These are phyloP conservation scores for Nylanderia fulva DNA, from an alignment of 1,140 invertebrate genomes.

Conservation along the genomic window DNA sequence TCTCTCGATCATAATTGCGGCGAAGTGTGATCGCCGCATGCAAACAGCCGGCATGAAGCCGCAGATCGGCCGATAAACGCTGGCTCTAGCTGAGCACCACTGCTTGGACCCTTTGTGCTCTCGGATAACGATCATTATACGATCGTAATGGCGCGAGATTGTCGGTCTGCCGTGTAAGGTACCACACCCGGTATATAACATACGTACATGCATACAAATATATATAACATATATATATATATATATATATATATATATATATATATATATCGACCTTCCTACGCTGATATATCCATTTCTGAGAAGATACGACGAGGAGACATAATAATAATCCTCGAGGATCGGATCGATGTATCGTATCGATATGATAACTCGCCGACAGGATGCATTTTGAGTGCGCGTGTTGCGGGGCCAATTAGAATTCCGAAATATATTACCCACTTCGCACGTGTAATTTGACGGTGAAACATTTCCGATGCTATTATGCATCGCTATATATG, in stretches of 20 bases:
- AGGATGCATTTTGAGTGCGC: slow-evolving; percentile 40
- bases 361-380: slow-evolving; percentile 39
- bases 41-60: slow-evolving; percentile 27
- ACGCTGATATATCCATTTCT: slow-evolving; percentile 70
- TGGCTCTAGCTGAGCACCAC: slow-evolving; percentile 74
- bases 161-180: slow-evolving; percentile 74
- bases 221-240: slow-evolving; percentile 2
- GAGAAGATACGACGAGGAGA: slow-evolving; percentile 64
- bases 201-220: background rate
- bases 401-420: slow-evolving; percentile 44
- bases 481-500: slow-evolving; percentile 24
- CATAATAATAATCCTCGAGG: slow-evolving; percentile 65
- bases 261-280: slow-evolving; percentile 40
- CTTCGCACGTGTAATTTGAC: slow-evolving; percentile 52
- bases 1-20: slow-evolving; percentile 79
- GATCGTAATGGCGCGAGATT: slow-evolving; percentile 82
- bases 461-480: slow-evolving; percentile 39
- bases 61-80: slow-evolving; percentile 49
- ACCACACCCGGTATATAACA: slow-evolving; percentile 62
- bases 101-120: slow-evolving; percentile 79
- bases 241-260: background rate
- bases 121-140: slow-evolving; percentile 81
- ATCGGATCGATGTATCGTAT: slow-evolving; percentile 63
- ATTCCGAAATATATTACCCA: slow-evolving; percentile 57
- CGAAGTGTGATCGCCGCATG: slow-evolving; percentile 72